These are phyloP conservation scores for Drosophila paramelanica DNA, from an alignment of 2,888 invertebrate species.

Conservation along the genomic window DNA sequence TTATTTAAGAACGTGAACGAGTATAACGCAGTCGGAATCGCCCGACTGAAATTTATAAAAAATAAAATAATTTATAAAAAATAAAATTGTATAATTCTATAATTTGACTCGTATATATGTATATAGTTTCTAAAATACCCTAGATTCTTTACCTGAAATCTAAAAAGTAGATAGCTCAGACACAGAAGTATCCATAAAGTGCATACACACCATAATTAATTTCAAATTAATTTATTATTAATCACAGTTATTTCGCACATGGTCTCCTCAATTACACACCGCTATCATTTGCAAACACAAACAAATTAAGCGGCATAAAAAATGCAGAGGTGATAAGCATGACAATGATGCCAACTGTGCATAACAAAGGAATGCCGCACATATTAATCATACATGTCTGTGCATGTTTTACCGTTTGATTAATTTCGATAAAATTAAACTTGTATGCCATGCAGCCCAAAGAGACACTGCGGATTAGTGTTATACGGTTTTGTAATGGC, in stretches of 20 bases:
- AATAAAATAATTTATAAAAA: too few species aligned
- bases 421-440: slow-evolving; percentile 59
- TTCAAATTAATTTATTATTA: slow-evolving; percentile 67
- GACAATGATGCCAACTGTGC: slow-evolving; percentile 25
- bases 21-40: too few species aligned
- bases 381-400: slow-evolving; percentile 39
- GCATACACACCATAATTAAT: slow-evolving; percentile 53
- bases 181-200: background rate
- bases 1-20: too few species aligned
- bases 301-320: slow-evolving; percentile 64
- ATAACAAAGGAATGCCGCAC: slow-evolving; percentile 23
- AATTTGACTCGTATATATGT: too few species aligned
- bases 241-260: slow-evolving; percentile 36
- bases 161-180: background rate
- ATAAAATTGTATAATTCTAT: too few species aligned
- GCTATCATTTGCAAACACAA: slow-evolving; percentile 44
- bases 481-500: background rate
- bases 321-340: slow-evolving; percentile 50
- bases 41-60: too few species aligned
- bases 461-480: background rate
- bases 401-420: slow-evolving; percentile 48
- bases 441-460: too few species aligned
- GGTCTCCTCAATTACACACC: slow-evolving; percentile 14
- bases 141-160: background rate
- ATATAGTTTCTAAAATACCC: background rate